Conservation (phyloP, 2,113 vertebrate species). For the Saccopteryx bilineata region DNA sequence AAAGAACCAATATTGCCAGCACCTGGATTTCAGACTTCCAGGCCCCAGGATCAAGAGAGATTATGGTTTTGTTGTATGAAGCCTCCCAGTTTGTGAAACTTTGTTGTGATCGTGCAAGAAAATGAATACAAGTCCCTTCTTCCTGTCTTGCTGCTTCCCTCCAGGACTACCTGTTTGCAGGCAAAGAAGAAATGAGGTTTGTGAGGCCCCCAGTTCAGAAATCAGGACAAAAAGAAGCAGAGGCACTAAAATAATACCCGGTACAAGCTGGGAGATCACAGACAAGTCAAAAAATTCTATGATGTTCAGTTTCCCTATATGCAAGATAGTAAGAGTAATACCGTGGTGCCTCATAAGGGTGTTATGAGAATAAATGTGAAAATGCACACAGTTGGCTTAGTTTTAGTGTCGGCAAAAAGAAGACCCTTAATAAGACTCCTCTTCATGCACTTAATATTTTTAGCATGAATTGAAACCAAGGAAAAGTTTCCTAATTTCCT, state of each 20-base stretch:
- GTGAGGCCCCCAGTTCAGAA: neutral
- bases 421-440: neutral
- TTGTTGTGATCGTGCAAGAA: neutral
- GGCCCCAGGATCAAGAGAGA: neutral
- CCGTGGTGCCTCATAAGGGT: rapidly evolving
- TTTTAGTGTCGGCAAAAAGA: neutral
- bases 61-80: neutral
- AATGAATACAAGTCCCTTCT: neutral
- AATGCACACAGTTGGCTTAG: too few relatives aligned
- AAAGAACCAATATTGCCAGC: neutral
- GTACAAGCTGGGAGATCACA: neutral
- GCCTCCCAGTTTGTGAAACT: neutral
- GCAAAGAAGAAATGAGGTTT: neutral
- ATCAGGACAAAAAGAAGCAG: neutral
- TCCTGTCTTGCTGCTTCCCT: neutral
- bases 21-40: neutral
- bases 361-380: neutral
- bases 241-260: neutral
- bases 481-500: neutral
- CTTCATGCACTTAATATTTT: neutral
- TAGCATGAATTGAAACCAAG: neutral
- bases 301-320: neutral
- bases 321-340: too few relatives aligned
- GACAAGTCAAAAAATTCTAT: neutral
- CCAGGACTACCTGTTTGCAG: neutral